These are phyloP conservation scores for Lasiommata megera DNA, from an alignment of 2,888 invertebrate genomes.

Conservation along the genomic window DNA sequence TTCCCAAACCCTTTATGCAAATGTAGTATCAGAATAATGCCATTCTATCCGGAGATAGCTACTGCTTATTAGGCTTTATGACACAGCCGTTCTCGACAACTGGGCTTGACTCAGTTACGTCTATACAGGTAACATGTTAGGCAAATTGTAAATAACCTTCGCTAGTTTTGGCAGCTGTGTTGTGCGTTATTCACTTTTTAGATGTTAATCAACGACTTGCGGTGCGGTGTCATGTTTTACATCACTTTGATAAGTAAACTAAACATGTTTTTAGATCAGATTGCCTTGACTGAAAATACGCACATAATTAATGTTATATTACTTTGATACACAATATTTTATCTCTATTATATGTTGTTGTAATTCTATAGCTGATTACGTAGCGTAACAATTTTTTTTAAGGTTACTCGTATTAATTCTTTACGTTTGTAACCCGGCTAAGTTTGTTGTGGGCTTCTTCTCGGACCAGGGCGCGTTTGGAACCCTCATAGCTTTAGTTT, in stretches of 20 bases:
- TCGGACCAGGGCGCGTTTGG: no score
- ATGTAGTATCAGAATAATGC: not conserved
- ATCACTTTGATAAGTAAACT: not conserved
- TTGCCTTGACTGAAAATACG: not conserved
- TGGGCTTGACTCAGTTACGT: not conserved
- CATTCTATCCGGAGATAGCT: not conserved
- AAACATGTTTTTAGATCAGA: not conserved
- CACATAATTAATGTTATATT: not conserved
- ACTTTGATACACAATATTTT: no score
- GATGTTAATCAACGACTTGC: not conserved
- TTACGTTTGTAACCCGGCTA: no score
- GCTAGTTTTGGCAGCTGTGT: not conserved
- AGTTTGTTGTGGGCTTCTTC: no score
- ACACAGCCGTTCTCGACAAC: not conserved
- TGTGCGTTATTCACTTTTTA: not conserved
- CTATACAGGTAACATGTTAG: constrained; percentile 1
- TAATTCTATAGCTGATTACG: no score
- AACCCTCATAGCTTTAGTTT: no score
- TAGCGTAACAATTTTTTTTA: no score
- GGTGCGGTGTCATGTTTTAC: not conserved
- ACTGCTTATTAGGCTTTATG: not conserved
- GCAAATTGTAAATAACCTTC: constrained; percentile 10
- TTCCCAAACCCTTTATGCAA: not conserved
- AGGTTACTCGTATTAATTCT: no score
- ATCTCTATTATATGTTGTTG: no score